Conservation (phyloP, 1,140 invertebrate genomes). For the Drosophila dunni region DNA sequence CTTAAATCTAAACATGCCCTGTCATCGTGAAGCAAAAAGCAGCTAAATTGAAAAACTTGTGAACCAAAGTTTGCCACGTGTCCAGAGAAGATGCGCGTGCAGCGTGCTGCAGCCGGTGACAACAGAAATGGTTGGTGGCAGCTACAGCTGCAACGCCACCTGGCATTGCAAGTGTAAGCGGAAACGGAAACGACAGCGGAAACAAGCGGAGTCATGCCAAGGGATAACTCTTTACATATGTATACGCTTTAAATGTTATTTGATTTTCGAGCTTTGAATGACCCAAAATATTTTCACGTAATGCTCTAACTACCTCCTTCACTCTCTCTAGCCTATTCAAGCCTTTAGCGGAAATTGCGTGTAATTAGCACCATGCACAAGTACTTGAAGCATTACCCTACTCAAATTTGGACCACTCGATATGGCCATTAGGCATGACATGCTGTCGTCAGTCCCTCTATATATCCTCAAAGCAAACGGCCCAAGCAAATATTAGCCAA, state of each 20-base stretch:
- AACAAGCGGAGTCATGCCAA: constrained; percentile 23
- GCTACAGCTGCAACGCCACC: constrained; percentile 38
- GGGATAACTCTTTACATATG: not conserved
- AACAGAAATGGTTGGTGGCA: not conserved
- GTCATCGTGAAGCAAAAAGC: constrained; percentile 48
- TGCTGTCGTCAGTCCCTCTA: constrained; percentile 54
- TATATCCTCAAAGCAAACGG: constrained; percentile 8
- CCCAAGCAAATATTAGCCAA: constrained; percentile 64
- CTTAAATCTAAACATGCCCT: constrained; percentile 35
- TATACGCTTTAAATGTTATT: constrained; percentile 34
- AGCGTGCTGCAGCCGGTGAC: constrained; percentile 12
- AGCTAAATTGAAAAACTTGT: constrained; percentile 77
- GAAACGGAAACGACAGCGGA: constrained; percentile 6
- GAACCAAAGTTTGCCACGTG: constrained; percentile 66
- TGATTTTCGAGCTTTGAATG: constrained; percentile 30
- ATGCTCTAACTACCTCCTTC: not conserved
- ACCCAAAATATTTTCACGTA: not conserved
- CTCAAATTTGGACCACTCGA: constrained; percentile 62
- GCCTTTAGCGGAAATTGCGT: constrained; percentile 4
- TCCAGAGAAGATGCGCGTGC: constrained; percentile 20
- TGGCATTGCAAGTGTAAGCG: not conserved
- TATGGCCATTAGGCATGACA: constrained; percentile 74
- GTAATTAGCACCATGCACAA: constrained; percentile 59
- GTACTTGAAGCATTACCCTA: constrained; percentile 50
- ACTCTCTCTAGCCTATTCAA: too few species aligned